Base-by-base conservation (phyloP, 2,113 vertebrate species). In the Gasterosteus nipponicus region DNA sequence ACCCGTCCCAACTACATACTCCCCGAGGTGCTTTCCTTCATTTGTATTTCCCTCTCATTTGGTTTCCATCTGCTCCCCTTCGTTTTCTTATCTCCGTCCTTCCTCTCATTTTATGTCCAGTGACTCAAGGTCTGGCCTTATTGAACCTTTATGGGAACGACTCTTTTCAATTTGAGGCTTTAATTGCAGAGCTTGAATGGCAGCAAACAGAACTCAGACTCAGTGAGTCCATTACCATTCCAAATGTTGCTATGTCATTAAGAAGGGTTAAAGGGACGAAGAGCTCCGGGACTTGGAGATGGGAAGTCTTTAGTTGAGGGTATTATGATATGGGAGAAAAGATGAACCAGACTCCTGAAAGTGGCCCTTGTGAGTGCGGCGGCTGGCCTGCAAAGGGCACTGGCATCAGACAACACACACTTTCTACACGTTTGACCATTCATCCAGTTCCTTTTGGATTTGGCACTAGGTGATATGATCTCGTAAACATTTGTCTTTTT, bases 1-100 rank as follows among this genome's bases (percentile, higher is more conserved):
- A 51, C 63, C 39, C 53, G 68, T 56, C 47, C n/a, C 49, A 39
- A 63, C 69, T 57, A 74, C n/a, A 73, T 56, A 39, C 7, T 58
- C 64, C 58, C 49, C 2, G 6, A 42, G 78, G 65, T 51, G 39
- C 49, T 14, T 64, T 64, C 49, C 41, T 57, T 47, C 33, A 39
- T 57, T 26, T 44, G 10, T 33, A 19, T 62, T 18, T 66, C 22
- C 26, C 35, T 16, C 53, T 8, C 54, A 47, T 7, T 51, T n/a
- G 12, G 41, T 26, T 42, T 63, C 39, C 38, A 33, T 56, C 19
- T 49, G 31, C 3, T 56, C 53, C 14, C 56, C 66, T 54, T 14
- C 38, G 35, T 14, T 35, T 33, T 53, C 60, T 64, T 69, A 10
- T 70, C 11, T 57, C 33, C 5, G 2, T 19, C 46, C 54, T 60